Conservation (phyloP, 2,797 vertebrate species). For the Simalia tracyae region DNA sequence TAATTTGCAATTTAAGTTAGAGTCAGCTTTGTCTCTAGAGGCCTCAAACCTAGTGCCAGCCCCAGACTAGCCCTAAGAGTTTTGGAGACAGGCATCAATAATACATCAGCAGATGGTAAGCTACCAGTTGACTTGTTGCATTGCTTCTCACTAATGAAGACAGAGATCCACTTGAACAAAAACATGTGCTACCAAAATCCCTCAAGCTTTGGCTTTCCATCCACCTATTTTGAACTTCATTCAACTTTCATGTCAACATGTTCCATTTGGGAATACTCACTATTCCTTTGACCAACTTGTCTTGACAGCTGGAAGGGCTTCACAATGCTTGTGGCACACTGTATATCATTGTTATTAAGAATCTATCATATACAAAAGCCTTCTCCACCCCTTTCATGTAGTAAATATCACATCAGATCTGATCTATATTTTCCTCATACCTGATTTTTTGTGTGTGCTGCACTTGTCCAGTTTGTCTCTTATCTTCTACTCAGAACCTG, state of each 20-base stretch:
- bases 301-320: not conserved
- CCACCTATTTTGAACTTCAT: not conserved
- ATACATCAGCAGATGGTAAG: not conserved
- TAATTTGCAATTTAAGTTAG: not conserved
- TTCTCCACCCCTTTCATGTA: not conserved
- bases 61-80: not conserved
- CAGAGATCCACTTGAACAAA: not conserved
- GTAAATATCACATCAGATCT: not conserved
- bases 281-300: not conserved
- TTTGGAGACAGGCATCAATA: not conserved
- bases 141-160: not conserved
- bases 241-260: not conserved
- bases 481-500: not conserved
- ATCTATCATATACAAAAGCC: not conserved
- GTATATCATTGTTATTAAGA: not conserved
- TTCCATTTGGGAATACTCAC: not conserved
- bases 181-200: slow-evolving; percentile 8
- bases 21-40: not conserved
- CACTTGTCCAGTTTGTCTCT: not conserved
- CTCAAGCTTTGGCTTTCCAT: not conserved
- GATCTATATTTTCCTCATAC: not conserved
- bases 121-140: not conserved
- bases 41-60: not conserved
- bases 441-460: not conserved
- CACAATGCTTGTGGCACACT: not conserved